Evolutionary conservation across 2,888 invertebrate species (phyloP).

Genomic region (Oeneis ivallda): DNA sequence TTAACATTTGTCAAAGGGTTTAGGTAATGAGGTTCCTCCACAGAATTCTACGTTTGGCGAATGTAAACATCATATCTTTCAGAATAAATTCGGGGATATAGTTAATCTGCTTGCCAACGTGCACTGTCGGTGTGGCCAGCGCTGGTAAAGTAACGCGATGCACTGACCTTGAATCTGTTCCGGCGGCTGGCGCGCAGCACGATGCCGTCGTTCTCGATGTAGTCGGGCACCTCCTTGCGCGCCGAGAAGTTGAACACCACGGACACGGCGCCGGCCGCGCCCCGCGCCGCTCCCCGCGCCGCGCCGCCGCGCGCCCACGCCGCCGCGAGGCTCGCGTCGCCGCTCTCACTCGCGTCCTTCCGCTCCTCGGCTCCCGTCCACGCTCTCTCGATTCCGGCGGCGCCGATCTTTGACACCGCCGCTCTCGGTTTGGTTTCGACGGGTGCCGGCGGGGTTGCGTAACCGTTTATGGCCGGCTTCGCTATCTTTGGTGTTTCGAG

Average conservation of each 20-base stretch:
- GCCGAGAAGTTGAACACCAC: slow-evolving; percentile 94
- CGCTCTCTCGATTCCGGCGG: slow-evolving; percentile 63
- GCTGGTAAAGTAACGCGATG: not conserved
- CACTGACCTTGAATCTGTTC: slow-evolving; percentile 87
- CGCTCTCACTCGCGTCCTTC: slow-evolving; percentile 44
- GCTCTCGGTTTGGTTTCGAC: slow-evolving; percentile 39
- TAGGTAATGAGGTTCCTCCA: no score
- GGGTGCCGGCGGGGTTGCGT: slow-evolving; percentile 41
- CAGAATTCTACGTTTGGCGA: no score
- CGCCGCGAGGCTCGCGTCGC: slow-evolving; percentile 62
- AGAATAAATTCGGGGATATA: no score
- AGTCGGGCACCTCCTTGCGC: slow-evolving; percentile 93
- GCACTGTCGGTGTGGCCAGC: no score
- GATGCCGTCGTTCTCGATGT: slow-evolving; percentile 94
- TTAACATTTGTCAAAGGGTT: no score
- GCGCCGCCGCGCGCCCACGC: slow-evolving; percentile 55
- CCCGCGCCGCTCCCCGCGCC: slow-evolving; percentile 37
- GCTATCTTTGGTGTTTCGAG: slow-evolving; percentile 34
- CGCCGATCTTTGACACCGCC: slow-evolving; percentile 49
- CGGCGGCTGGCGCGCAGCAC: slow-evolving; percentile 85
- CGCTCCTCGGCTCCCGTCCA: slow-evolving; percentile 54
- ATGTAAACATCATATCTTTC: no score
- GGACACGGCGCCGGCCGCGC: slow-evolving; percentile 77
- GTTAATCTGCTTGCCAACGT: no score
- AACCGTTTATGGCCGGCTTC: slow-evolving; percentile 52